A percentile compares a stretch with the other conserved stretches of the same genome.
phyloP scores from a whole-genome alignment of 35 echinoderm and acorn worm genomes.

The Amphiura filiformis region DNA sequence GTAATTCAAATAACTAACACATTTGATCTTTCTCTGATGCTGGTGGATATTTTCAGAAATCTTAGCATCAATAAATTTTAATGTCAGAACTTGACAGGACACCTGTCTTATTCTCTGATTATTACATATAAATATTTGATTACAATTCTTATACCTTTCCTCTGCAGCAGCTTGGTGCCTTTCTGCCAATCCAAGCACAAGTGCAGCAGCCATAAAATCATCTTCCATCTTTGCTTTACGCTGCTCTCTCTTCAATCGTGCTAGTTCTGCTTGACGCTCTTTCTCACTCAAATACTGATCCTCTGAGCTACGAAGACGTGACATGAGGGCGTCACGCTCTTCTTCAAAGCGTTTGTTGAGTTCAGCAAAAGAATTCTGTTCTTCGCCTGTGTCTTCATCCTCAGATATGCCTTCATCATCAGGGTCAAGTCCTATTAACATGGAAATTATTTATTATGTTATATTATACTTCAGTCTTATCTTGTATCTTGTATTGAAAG shows the following conservation, averaged over 20 bases:
- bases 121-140: too few species aligned
- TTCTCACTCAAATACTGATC: slow-evolving; percentile 81
- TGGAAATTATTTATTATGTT: not conserved
- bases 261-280: slow-evolving; percentile 82
- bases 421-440: slow-evolving; percentile 8
- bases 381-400: slow-evolving; percentile 48
- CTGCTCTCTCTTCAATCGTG: slow-evolving; percentile 79
- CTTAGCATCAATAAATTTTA: too few species aligned
- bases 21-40: too few species aligned
- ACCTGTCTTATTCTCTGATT: too few species aligned
- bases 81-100: too few species aligned
- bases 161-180: slow-evolving; percentile 77
- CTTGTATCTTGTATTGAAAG: too few species aligned
- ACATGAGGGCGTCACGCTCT: slow-evolving; percentile 78
- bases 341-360: slow-evolving; percentile 81
- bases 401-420: slow-evolving; percentile 72
- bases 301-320: slow-evolving; percentile 57
- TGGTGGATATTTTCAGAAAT: too few species aligned
- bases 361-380: slow-evolving; percentile 46
- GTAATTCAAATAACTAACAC: too few species aligned
- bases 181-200: slow-evolving; percentile 89
- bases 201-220: slow-evolving; percentile 76
- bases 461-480: too few species aligned
- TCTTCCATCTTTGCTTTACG: slow-evolving; percentile 87
- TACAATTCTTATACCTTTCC: slow-evolving; percentile 84